These are phyloP conservation scores for Dorcus hopei DNA, from an alignment of 2,888 invertebrate species.

Conservation along the genomic window DNA sequence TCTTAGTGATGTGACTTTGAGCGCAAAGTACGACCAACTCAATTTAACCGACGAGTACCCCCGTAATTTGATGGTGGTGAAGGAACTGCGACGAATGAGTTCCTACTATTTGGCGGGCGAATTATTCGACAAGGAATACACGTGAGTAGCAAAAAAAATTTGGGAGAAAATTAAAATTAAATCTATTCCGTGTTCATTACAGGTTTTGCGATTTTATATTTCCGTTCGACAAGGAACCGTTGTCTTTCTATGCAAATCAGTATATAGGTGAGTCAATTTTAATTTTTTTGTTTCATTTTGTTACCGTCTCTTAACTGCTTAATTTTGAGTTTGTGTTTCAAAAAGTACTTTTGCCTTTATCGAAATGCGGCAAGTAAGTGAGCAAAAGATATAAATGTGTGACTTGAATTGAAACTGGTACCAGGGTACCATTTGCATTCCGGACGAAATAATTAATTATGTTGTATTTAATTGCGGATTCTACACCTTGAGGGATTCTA, in stretches of 20 bases:
- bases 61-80: constrained; percentile 12
- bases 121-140: constrained; percentile 2
- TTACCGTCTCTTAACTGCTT: background rate
- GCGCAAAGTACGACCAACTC: constrained; percentile 8
- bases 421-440: too few species aligned
- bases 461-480: too few species aligned
- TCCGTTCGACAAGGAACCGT: constrained; percentile 20
- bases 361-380: too few species aligned
- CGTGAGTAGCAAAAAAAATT: constrained; percentile 10
- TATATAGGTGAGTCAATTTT: constrained; percentile 24
- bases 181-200: background rate
- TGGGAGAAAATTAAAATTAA: too few species aligned
- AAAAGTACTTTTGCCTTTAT: too few species aligned
- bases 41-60: constrained; percentile 4
- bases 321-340: too few species aligned
- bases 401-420: too few species aligned
- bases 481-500: too few species aligned
- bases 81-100: background rate
- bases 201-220: constrained; percentile 28
- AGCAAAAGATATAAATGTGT: too few species aligned
- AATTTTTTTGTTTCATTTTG: background rate
- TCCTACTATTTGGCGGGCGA: constrained; percentile 8
- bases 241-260: constrained; percentile 23
- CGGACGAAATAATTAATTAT: too few species aligned
- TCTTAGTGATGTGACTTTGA: constrained; percentile 8